Conservation (phyloP, 2,888 invertebrate species). For the Caenorhabditis doughertyi region DNA sequence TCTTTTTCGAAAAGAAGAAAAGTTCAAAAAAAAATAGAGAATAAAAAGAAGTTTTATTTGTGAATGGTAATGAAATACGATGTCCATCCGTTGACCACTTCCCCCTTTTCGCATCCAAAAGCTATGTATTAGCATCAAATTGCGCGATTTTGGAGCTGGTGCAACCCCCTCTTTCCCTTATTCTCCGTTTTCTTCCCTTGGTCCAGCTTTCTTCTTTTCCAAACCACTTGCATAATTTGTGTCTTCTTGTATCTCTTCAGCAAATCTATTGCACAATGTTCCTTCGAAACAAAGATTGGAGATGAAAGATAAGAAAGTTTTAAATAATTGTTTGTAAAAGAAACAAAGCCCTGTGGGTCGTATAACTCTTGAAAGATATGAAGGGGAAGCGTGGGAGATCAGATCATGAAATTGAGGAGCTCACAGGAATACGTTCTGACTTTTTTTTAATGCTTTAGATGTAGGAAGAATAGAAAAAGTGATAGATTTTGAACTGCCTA, state of each 20-base stretch:
- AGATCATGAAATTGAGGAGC: too few species aligned
- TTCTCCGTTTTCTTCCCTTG: constrained; percentile 16
- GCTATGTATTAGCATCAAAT: constrained; percentile 61
- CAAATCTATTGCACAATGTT: constrained; percentile 66
- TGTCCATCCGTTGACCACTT: constrained; percentile 24
- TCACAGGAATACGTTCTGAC: neutral
- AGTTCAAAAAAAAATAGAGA: constrained; percentile 1
- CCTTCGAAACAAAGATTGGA: constrained; percentile 19
- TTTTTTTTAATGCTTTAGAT: neutral
- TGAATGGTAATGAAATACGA: constrained; percentile 52
- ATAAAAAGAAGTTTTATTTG: constrained; percentile 11
- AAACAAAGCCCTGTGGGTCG: neutral
- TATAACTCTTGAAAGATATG: too few species aligned
- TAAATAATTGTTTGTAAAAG: constrained; percentile 19
- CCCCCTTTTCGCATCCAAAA: constrained; percentile 28
- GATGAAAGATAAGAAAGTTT: constrained; percentile 32
- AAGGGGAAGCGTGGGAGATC: too few species aligned
- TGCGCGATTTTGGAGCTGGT: constrained; percentile 57
- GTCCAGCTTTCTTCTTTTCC: constrained; percentile 14
- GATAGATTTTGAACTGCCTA: neutral
- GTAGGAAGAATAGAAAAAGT: neutral
- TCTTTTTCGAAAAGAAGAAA: constrained; percentile 9
- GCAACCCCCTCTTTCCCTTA: neutral
- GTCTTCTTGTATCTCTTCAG: constrained; percentile 60
- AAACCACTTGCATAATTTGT: constrained; percentile 61